Evolutionary conservation across 1,140 invertebrate genomes (phyloP), one percentile per base, ranked within the genome.

Genomic region (Episyrphus balteatus): DNA sequence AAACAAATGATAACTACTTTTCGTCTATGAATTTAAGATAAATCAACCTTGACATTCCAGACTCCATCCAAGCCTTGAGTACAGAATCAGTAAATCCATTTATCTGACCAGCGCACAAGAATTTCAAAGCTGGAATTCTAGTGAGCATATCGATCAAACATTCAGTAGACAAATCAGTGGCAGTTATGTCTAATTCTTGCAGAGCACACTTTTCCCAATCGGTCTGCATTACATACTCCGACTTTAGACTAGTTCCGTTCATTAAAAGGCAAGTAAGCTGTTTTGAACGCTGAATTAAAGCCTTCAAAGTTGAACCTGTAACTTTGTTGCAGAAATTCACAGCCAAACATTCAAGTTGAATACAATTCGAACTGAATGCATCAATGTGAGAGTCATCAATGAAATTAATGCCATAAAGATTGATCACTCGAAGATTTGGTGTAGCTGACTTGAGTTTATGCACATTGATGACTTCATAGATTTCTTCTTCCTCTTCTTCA

Each of bases 381-480:
- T 99, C 97, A 42, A 99, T 96, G 61, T 99, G 96, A 1, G 89
- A 92, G 75, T 99, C 97, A 59, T 98, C 94, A 1, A 98, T 87
- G 57, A 99, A 99, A 66, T 93, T 95, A 46, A 98, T 97, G 0
- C 95, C 95, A 65, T 95, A 98, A 17, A 98, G 70, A 70, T 96
- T 97, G 53, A 98, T 94, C 3, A 96, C 90, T 50, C 90, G 75
- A 15, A 98, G 73, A 72, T 98, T 98, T 0, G 94, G 93, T 0
- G 92, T 92, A 0, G 92, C 92, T 12, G 88, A 90, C 67, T 99
- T 99, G 3, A 99, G 73, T 61, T 97, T 98, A 68, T 98, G 93
- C 15, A 99, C 92, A 68, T 99, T 99, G 53, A 99, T 94, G 0
- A 99, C 96, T 73, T 99, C 96, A 68, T 99, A 99, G 56, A 98